phyloP scores from a whole-genome alignment of 2,113 vertebrate species.

The Pungitius pungitius region DNA sequence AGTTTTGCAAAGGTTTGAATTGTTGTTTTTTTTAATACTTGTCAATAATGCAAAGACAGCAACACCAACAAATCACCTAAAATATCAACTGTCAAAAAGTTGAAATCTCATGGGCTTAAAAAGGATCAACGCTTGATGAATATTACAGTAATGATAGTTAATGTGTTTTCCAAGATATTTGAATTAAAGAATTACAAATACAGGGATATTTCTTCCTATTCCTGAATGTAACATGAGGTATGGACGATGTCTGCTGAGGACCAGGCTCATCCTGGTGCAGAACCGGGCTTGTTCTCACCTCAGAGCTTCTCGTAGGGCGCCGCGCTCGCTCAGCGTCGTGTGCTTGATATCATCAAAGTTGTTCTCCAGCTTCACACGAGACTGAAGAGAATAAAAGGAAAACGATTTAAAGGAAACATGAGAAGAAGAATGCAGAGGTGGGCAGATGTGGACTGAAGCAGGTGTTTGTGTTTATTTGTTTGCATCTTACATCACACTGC shows the following conservation, averaged over 20 bases:
- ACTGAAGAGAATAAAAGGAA: conserved; percentile 53
- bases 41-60: not conserved
- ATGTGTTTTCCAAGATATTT: not conserved
- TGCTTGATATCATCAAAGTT: conserved; percentile 96
- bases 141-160: not conserved
- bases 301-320: conserved; percentile 91
- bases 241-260: not conserved
- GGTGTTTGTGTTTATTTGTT: not conserved
- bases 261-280: not conserved
- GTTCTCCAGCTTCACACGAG: conserved; percentile 90
- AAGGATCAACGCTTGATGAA: not conserved
- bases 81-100: not conserved
- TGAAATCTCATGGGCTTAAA: not conserved
- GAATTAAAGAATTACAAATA: not conserved
- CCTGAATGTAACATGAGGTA: not conserved
- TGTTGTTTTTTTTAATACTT: not conserved
- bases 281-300: conserved; percentile 83
- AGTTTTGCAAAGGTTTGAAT: not conserved
- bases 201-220: not conserved
- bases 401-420: not conserved
- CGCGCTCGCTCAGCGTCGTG: conserved; percentile 91
- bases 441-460: not conserved
- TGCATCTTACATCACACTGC: conserved; percentile 83
- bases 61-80: not conserved
- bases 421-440: not conserved